Base-by-base conservation (phyloP, 2,888 invertebrate genomes). In the Sturmia bella region DNA sequence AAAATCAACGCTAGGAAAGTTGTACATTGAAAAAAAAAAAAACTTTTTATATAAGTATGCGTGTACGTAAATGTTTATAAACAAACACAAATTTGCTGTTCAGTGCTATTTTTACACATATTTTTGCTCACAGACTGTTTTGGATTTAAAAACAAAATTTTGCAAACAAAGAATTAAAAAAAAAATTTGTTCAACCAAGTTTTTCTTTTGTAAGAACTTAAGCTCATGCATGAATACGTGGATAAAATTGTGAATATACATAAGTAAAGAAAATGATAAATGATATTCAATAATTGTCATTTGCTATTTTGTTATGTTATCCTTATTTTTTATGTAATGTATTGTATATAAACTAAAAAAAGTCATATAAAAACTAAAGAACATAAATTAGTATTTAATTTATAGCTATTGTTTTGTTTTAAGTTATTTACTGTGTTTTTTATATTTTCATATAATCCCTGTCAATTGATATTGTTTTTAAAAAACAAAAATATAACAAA, bases 401-500 rank as follows among this genome's bases (percentile, higher is more conserved):
- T 84, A 54, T 77, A 56, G 43, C 78, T 75, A 75, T 82, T 82
- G 74, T 69, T 80, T 66, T 54, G 50, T 52, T 41, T 72, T 39
- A 45, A 50, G 56, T 78, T 78, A 52, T 73, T 72, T 74, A 57
- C 50, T 80, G 64, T 80, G 64, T 74, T n/a, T n/a, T n/a, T 79
- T 84, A 82, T 84, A 74, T 73, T 79, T 84, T 78, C 74, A 84
- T 83, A 86, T 88, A 88, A 86, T 88, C 88, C 88, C 88, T 88
- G 88, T 88, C 89, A 88, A 85, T 87, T 85, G 87, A 84, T 88
- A 79, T 83, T 79, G 79, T 83, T 80, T 83, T 83, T 79, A 80
- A 80, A 83, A 83, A 83, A 79, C 79, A 83, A 83, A 80, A 79
- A 83, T 79, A 80, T 83, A 83, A 83, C 79, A 83, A 83, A 79